Base-by-base conservation (phyloP, 2,888 invertebrate genomes). In the Dolichomitus sp. region DNA sequence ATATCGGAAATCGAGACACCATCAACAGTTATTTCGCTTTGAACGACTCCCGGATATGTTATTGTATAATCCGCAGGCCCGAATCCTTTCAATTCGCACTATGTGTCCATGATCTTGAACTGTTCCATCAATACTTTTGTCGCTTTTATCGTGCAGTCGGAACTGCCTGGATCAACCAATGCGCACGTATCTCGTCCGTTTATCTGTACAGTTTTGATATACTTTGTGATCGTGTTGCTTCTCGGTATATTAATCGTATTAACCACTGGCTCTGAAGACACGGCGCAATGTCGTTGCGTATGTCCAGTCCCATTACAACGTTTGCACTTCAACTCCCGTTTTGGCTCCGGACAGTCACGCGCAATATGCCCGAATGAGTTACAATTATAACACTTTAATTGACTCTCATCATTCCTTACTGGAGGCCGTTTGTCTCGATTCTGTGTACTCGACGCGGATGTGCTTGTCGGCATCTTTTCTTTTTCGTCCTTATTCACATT, bases 361-460 rank as follows among this genome's bases (percentile, higher is more conserved):
- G 37, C 40, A 14, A 66, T 17, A 37, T 79, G 73, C 3, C 73
- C 79, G n/a, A 12, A 65, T 4, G 52, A 33, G 19, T 52, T 54
- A 30, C 73, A 79, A n/a, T 78, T 78, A n/a, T 66, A 79, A 52
- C 72, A 75, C 33, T 63, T 52, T 5, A 37, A 9, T n/a, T 68
- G 17, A 19, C 68, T 59, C 6, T 57, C 45, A 14, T 50, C 45
- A 23, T 48, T 65, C 1, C 27, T 19, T 12, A 66, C 23, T 2
- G 70, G 61, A 5, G 50, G 54, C 30, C 30, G 30, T 30, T 30
- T 30, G 30, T 30, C 30, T 30, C 30, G 4, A 30, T 4, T 30
- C 30, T 30, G 30, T 30, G 30, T 30, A 30, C 30, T 4, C 30
- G 30, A 30, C 30, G 30, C 30, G 30, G 30, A 30, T 30, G 30